A percentile compares a stretch with the other conserved stretches of the same genome.
These are phyloP conservation scores for Hippocampus zosterae DNA, from an alignment of 2,113 vertebrate genomes.

Conservation along the genomic window DNA sequence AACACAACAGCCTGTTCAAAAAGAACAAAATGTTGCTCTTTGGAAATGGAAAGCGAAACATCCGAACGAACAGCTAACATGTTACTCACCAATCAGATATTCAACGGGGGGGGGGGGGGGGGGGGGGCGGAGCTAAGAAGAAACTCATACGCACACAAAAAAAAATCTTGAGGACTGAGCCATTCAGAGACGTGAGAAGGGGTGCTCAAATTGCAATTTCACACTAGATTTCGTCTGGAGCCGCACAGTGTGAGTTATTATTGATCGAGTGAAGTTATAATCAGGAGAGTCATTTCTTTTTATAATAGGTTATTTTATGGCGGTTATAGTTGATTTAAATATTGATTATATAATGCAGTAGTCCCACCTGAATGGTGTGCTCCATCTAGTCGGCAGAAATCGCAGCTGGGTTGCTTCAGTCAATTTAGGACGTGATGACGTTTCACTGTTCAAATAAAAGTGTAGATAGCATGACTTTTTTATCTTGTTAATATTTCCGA, in stretches of 20 bases:
- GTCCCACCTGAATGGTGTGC: neutral
- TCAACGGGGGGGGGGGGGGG: neutral
- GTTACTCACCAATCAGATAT: neutral
- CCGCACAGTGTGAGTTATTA: neutral
- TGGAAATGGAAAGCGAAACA: neutral
- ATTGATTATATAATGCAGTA: neutral
- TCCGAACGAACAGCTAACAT: neutral
- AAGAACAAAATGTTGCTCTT: neutral
- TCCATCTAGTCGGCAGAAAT: neutral
- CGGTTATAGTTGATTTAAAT: neutral
- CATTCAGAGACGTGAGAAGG: neutral
- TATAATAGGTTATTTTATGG: neutral
- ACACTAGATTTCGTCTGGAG: neutral
- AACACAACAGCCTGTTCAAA: neutral
- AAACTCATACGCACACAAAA: neutral
- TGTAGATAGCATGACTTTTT: too few species aligned
- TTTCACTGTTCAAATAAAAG: too few species aligned
- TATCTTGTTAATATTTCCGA: too few species aligned
- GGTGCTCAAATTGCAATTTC: neutral
- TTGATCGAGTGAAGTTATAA: neutral
- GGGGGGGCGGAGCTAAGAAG: neutral
- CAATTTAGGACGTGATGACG: too few species aligned
- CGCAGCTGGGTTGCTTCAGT: neutral
- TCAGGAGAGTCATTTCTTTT: neutral
- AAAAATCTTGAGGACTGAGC: neutral